These are phyloP conservation scores for Himalopsyche anomala DNA, from an alignment of 2,888 invertebrate genomes.

Conservation along the genomic window DNA sequence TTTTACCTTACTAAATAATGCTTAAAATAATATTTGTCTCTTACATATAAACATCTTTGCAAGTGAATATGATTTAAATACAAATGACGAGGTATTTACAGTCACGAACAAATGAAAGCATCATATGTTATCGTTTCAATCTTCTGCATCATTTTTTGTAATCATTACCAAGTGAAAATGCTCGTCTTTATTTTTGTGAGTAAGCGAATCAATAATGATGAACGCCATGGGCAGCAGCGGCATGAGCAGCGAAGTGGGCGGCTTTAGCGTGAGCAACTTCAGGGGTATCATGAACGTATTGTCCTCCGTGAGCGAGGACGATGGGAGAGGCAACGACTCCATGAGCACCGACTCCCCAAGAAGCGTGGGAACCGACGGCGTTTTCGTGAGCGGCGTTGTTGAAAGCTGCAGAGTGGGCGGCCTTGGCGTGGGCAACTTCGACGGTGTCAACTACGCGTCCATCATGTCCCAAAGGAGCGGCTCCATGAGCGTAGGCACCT, in stretches of 20 bases:
- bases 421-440: slow-evolving; percentile 79
- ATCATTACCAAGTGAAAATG: too few species aligned
- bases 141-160: too few species aligned
- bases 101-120: too few species aligned
- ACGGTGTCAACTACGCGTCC: slow-evolving; percentile 79
- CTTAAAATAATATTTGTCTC: too few species aligned
- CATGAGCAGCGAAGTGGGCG: slow-evolving; percentile 78
- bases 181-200: too few species aligned
- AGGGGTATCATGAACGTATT: too few species aligned
- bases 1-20: too few species aligned
- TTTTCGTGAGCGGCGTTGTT: slow-evolving; percentile 78
- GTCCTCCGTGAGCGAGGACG: too few species aligned
- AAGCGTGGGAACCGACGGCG: slow-evolving; percentile 78
- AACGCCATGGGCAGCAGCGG: slow-evolving; percentile 60
- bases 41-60: too few species aligned
- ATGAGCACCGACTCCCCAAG: slow-evolving; percentile 69
- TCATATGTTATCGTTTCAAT: too few species aligned
- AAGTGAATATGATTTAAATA: too few species aligned
- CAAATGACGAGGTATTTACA: too few species aligned
- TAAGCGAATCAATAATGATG: background rate
- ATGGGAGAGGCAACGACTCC: slow-evolving; percentile 19
- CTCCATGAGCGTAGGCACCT: slow-evolving; percentile 68
- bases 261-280: slow-evolving; percentile 76
- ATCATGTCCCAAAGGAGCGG: slow-evolving; percentile 77
- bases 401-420: slow-evolving; percentile 77